phyloP scores from a whole-genome alignment of 2,113 vertebrate genomes.

The Podilymbus podiceps region DNA sequence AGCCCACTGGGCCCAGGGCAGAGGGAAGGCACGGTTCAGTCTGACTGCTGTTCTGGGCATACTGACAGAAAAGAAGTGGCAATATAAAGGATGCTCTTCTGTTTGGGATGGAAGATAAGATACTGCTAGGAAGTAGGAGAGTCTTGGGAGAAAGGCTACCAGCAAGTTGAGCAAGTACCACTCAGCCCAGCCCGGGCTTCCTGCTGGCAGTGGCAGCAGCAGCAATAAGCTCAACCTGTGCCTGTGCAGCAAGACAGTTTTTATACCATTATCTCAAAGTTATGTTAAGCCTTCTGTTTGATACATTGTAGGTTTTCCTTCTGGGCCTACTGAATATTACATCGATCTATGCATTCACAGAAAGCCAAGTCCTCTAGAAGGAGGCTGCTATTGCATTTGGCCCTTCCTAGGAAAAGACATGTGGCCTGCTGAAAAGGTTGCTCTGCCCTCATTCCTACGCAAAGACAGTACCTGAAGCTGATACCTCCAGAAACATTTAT shows the following conservation, averaged over 20 bases:
- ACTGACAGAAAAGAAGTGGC: background rate
- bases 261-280: background rate
- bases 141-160: background rate
- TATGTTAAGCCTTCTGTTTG: background rate
- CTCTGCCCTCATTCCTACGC: background rate
- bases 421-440: background rate
- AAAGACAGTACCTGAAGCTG: background rate
- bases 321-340: background rate
- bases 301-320: background rate
- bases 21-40: background rate
- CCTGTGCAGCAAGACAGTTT: background rate
- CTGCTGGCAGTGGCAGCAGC: rapidly evolving
- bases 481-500: background rate
- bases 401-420: background rate
- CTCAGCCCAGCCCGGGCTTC: background rate
- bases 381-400: background rate
- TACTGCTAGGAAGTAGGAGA: background rate
- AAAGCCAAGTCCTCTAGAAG: background rate
- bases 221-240: background rate
- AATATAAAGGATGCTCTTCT: background rate
- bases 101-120: background rate
- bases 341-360: background rate
- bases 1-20: rapidly evolving
- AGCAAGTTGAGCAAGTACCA: rapidly evolving
- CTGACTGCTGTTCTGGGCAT: background rate